Conservation (phyloP, 2,113 vertebrate genomes). For the Esox niger region DNA sequence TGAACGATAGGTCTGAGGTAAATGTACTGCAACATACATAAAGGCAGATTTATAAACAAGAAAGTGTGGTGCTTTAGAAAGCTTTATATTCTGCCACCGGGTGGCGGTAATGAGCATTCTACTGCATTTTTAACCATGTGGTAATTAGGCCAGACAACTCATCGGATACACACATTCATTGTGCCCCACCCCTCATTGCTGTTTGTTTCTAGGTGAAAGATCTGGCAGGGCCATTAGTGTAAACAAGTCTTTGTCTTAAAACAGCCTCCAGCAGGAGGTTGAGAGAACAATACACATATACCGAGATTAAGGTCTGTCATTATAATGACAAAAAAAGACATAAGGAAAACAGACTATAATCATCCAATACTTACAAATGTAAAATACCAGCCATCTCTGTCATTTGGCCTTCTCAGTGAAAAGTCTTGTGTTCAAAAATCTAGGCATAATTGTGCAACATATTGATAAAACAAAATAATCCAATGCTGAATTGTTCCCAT, state of each 20-base stretch:
- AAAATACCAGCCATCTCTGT: slow-evolving; percentile 12
- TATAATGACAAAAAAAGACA: slow-evolving; percentile 58
- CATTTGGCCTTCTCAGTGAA: slow-evolving; percentile 15
- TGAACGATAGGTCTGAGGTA: too few species aligned
- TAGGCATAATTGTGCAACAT: background rate
- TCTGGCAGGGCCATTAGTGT: slow-evolving; percentile 76
- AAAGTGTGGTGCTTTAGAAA: too few species aligned
- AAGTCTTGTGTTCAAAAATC: slow-evolving; percentile 16
- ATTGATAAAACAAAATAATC: background rate
- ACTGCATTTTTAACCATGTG: too few species aligned
- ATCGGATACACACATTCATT: too few species aligned
- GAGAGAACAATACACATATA: slow-evolving; percentile 63
- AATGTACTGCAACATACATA: too few species aligned
- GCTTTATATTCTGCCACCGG: too few species aligned
- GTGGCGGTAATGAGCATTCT: too few species aligned
- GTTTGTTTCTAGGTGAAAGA: slow-evolving; percentile 76
- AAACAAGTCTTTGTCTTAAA: slow-evolving; percentile 84
- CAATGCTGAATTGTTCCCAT: background rate
- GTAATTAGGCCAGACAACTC: too few species aligned
- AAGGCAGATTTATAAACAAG: too few species aligned
- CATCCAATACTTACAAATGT: slow-evolving; percentile 26
- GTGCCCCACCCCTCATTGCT: too few species aligned
- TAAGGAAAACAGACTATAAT: slow-evolving; percentile 47
- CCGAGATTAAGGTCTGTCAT: slow-evolving; percentile 65
- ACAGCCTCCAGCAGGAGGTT: slow-evolving; percentile 71